Evolutionary conservation across 2,113 vertebrate species (phyloP).

Genomic region (Pheucticus melanocephalus): DNA sequence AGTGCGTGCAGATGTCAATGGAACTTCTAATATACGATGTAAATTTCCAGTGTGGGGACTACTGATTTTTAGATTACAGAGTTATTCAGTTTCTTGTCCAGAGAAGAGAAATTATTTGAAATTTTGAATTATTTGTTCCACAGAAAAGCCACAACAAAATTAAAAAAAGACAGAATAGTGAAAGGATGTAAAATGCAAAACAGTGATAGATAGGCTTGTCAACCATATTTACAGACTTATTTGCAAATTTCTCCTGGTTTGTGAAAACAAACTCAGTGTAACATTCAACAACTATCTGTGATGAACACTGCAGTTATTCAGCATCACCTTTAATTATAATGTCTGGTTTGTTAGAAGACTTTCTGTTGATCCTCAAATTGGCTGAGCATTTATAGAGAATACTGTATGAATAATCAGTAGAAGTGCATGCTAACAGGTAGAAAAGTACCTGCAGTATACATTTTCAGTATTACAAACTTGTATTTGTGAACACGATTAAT

Average conservation of each 20-base stretch:
- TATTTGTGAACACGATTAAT: not conserved
- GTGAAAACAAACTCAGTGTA: not conserved
- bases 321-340: not conserved
- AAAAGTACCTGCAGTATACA: not conserved
- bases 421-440: not conserved
- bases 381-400: not conserved
- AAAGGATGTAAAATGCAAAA: not conserved
- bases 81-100: not conserved
- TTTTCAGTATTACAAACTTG: not conserved
- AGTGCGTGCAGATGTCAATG: not conserved
- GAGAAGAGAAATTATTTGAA: not conserved
- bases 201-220: not conserved
- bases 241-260: not conserved
- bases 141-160: not conserved
- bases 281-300: not conserved
- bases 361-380: not conserved
- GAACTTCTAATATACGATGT: not conserved
- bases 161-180: not conserved
- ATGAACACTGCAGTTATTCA: not conserved
- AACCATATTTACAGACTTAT: not conserved
- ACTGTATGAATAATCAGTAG: not conserved
- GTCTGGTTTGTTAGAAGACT: rapidly evolving
- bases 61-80: not conserved
- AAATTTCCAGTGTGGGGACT: not conserved
- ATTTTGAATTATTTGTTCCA: not conserved